Percentiles rank a stretch among this genome's conserved stretches.
These are phyloP conservation scores for Geopemphigus sp. DNA, from an alignment of 1,140 invertebrate species.

Conservation along the genomic window DNA sequence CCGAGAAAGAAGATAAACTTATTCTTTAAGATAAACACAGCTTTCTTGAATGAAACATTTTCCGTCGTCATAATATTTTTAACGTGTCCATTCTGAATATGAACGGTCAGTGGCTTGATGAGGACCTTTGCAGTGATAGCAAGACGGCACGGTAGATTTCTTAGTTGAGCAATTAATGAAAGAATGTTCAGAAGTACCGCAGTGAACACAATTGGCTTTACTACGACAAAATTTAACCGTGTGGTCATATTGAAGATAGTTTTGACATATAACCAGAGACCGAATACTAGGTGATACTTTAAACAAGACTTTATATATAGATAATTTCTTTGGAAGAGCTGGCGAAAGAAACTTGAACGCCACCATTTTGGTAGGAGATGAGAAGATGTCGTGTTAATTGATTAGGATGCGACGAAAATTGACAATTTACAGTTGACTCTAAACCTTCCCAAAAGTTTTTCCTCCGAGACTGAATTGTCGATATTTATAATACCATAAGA, in stretches of 20 bases:
- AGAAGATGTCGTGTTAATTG: too few species aligned
- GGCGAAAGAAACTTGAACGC: background rate
- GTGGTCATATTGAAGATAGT: background rate
- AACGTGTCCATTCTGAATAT: background rate
- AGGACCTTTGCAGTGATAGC: background rate
- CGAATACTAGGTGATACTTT: conserved; percentile 4
- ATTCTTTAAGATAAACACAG: background rate
- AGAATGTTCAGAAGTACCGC: background rate
- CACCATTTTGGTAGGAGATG: background rate
- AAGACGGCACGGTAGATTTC: background rate
- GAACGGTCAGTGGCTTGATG: background rate
- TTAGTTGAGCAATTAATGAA: background rate
- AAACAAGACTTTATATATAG: conserved; percentile 17
- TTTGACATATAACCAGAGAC: background rate
- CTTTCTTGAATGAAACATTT: background rate
- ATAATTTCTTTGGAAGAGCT: background rate
- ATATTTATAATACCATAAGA: too few species aligned
- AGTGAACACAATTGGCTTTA: background rate
- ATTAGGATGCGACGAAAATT: too few species aligned
- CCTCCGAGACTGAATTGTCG: too few species aligned
- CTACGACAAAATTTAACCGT: background rate
- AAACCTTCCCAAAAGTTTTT: too few species aligned
- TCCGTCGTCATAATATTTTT: conserved; percentile 8
- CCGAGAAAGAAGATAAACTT: background rate
- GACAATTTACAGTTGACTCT: too few species aligned